Evolutionary conservation across 2,888 invertebrate genomes (phyloP).

Genomic region (Hemicrepidius hirtus): DNA sequence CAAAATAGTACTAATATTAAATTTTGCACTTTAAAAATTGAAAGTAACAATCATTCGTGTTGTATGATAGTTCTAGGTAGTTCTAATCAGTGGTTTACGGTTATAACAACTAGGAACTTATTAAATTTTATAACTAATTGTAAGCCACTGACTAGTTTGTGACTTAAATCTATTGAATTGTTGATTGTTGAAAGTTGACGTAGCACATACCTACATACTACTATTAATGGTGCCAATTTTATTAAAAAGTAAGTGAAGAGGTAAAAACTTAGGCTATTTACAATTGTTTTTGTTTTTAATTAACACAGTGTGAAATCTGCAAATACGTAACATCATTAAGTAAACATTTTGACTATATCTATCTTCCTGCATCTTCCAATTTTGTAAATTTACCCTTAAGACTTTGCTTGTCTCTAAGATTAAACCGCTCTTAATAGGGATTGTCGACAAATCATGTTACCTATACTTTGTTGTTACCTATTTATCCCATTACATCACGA

Average conservation of each 20-base stretch:
- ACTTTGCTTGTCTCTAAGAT: conserved; percentile 28
- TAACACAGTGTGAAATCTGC: conserved; percentile 6
- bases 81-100: conserved; percentile 9
- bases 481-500: conserved; percentile 13
- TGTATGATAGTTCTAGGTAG: conserved; percentile 23
- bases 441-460: conserved; percentile 23
- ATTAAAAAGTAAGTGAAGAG: conserved; percentile 14
- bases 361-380: conserved; percentile 51
- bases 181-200: conserved; percentile 42
- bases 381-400: conserved; percentile 42
- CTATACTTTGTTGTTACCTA: conserved; percentile 22
- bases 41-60: conserved; percentile 58
- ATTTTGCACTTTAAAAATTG: conserved; percentile 50
- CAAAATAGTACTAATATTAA: conserved; percentile 44
- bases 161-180: conserved; percentile 34
- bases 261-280: background rate
- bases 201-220: conserved; percentile 31
- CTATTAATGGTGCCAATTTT: conserved; percentile 43
- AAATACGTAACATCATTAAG: conserved; percentile 25
- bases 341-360: conserved; percentile 38
- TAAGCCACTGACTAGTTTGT: conserved; percentile 9
- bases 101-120: conserved; percentile 8
- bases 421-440: background rate
- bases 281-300: background rate
- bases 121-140: conserved; percentile 9